Base-by-base conservation (phyloP, 1,140 invertebrate genomes). In the Dryas iulia region DNA sequence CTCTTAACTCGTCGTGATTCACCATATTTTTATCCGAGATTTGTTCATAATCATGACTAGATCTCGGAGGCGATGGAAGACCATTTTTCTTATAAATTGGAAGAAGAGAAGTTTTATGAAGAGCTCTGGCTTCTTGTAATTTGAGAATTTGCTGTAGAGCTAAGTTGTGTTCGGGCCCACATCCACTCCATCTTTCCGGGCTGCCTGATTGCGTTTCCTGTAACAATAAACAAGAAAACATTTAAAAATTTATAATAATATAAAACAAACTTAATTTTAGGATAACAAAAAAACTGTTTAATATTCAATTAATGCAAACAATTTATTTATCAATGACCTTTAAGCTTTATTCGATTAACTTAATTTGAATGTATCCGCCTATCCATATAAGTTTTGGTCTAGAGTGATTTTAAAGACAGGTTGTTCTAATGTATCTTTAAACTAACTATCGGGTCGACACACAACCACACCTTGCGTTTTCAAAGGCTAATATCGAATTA, bases 401-500 rank as follows among this genome's bases (percentile, higher is more conserved):
- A 83, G 73, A 82, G 70, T 74, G 75, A 79, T 72, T 75, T 77
- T 83, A 88, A 87, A 82, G 76, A 87, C 81, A 69, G 79, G 82
- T 84, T 84, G 61, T 77, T 77, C 72, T 79, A 87, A 84, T 79
- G 74, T 69, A 79, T 84, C 83, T 81, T 85, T 82, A 81, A 83
- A 84, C 80, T 87, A 91, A 90, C 74, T 81, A 87, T 84, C 69
- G 77, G 78, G 69, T 79, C 69, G 72, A 84, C 74, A 85, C 81
- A 77, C 83, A 89, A 88, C 87, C 86, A 89, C 89, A 89, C 89
- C 87, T 89, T 89, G 84, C 81, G 83, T 90, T 91, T 89, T 86
- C 86, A 91, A 91, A 89, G 79, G 82, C 84, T 91, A 90, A 91
- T 91, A 90, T 86, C 83, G 90, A 90, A 91, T 91, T 91, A 91